Percentiles rank a stretch among this genome's conserved stretches.
Conservation (phyloP, 2,797 vertebrate genomes). For the Sardinella longiceps region DNA sequence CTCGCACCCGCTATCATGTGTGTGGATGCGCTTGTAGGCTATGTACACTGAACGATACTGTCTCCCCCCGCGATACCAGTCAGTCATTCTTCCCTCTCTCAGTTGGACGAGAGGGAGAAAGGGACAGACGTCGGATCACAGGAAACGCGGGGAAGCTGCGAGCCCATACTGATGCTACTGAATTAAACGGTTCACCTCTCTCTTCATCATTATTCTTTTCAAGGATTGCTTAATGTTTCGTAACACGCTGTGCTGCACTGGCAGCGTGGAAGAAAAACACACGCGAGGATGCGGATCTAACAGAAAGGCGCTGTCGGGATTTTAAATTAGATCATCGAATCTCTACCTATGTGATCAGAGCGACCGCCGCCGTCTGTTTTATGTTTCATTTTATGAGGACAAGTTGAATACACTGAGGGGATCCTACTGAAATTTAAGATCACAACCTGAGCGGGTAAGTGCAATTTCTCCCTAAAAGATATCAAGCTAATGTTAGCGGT, state of each 20-base stretch:
- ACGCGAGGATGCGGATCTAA: constrained; percentile 74
- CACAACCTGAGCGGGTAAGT: constrained; percentile 64
- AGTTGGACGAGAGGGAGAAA: constrained; percentile 16
- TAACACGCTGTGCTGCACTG: constrained; percentile 64
- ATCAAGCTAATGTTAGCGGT: neutral
- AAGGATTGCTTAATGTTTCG: constrained; percentile 57
- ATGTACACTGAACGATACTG: neutral
- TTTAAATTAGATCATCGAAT: constrained; percentile 54
- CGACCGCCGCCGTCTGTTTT: constrained; percentile 50
- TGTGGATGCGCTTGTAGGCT: constrained; percentile 6
- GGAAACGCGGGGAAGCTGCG: constrained; percentile 15
- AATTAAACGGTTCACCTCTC: constrained; percentile 49
- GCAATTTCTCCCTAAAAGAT: neutral
- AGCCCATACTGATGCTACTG: constrained; percentile 43
- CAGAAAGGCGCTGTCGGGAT: constrained; percentile 54
- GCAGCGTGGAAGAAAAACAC: constrained; percentile 54
- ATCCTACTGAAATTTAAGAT: constrained; percentile 45
- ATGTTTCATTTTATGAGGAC: constrained; percentile 47
- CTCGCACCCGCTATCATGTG: neutral
- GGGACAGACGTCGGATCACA: constrained; percentile 13
- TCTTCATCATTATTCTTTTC: constrained; percentile 33
- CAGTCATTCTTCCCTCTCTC: constrained; percentile 13
- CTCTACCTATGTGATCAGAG: constrained; percentile 50
- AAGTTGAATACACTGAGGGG: constrained; percentile 37
- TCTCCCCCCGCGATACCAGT: neutral